Percentiles rank a stretch among this genome's conserved stretches.
Conservation (phyloP, 1,140 invertebrate genomes). For the Trachymyrmex septentrionalis region DNA sequence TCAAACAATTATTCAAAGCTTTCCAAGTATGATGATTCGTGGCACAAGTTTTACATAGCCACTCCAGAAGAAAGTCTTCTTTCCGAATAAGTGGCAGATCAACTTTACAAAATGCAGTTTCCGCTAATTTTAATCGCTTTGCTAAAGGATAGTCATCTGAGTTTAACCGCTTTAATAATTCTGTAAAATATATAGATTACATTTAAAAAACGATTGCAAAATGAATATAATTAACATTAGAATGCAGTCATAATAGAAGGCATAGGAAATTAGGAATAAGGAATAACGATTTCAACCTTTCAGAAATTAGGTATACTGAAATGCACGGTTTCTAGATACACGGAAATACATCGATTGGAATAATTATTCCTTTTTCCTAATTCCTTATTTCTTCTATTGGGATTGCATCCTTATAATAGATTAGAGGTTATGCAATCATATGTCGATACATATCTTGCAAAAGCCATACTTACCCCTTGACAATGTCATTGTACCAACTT, state of each 20-base stretch:
- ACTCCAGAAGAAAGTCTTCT: slow-evolving; percentile 76
- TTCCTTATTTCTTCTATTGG: too few species aligned
- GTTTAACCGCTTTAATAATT: slow-evolving; percentile 70
- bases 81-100: slow-evolving; percentile 75
- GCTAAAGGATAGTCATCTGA: slow-evolving; percentile 72
- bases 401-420: not conserved
- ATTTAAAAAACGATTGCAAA: not conserved
- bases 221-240: too few species aligned
- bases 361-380: too few species aligned
- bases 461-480: slow-evolving; percentile 68
- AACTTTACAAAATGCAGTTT: slow-evolving; percentile 75
- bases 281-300: too few species aligned
- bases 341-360: too few species aligned
- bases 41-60: slow-evolving; percentile 71
- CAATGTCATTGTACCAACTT: slow-evolving; percentile 53
- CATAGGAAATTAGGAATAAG: too few species aligned
- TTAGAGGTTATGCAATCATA: slow-evolving; percentile 10
- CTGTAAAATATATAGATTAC: slow-evolving; percentile 56
- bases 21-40: slow-evolving; percentile 64
- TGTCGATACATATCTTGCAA: not conserved
- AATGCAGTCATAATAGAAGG: too few species aligned
- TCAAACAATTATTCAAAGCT: slow-evolving; percentile 74
- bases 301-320: too few species aligned
- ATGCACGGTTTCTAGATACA: too few species aligned
- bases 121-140: slow-evolving; percentile 82